Conservation (phyloP, 2,888 invertebrate genomes). For the Campaea margaritaria region DNA sequence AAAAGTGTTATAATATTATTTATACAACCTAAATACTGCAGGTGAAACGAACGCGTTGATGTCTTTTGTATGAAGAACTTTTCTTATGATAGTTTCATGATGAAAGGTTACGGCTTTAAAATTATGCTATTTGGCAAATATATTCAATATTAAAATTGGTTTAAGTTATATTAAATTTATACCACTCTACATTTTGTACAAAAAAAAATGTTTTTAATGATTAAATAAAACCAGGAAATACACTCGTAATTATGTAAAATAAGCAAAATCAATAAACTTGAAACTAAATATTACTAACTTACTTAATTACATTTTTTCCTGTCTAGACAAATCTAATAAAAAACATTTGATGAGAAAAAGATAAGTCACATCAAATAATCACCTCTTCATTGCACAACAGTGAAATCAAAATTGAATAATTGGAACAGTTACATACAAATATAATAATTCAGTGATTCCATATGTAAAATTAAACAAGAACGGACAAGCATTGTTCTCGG, state of each 20-base stretch:
- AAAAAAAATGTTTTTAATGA: too few species aligned
- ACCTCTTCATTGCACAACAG: conserved; percentile 9
- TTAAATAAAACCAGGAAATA: neutral
- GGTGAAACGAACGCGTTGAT: conserved; percentile 23
- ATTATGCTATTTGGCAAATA: neutral
- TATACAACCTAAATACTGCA: too few species aligned
- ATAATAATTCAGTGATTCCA: conserved; percentile 23
- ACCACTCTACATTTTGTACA: too few species aligned
- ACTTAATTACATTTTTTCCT: too few species aligned
- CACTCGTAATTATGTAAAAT: neutral
- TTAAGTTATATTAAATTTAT: neutral
- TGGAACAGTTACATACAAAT: conserved; percentile 22
- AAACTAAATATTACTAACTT: neutral
- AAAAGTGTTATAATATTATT: too few species aligned
- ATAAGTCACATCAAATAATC: neutral
- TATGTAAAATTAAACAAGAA: conserved; percentile 24
- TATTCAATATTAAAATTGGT: too few species aligned
- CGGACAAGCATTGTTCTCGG: conserved; percentile 23
- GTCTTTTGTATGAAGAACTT: conserved; percentile 27
- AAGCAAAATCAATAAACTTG: neutral
- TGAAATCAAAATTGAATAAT: conserved; percentile 25
- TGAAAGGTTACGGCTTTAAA: neutral
- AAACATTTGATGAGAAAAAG: too few species aligned
- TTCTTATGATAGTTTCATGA: neutral
- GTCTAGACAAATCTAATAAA: too few species aligned